Evolutionary conservation across 2,888 invertebrate species (phyloP), one percentile per base, ranked within the genome.

Genomic region (Coenonympha arcania): DNA sequence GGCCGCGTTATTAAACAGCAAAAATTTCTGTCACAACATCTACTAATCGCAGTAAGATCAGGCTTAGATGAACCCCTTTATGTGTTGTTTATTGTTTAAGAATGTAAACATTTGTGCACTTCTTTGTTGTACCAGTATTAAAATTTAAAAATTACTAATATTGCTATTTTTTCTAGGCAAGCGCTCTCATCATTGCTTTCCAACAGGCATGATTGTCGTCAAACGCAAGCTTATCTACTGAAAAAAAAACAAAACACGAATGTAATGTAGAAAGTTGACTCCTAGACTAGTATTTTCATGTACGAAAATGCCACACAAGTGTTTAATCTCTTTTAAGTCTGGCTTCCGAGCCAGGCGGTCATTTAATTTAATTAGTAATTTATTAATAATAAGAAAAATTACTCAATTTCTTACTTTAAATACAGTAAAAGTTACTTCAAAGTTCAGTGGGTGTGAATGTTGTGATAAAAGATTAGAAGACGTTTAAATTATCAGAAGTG

Each of bases 281-380:
- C 41, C 24, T 39, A 39, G 4, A 39, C 24, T 39, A 39, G 2
- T 39, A 15, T 22, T 15, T 24, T 6, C 6, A 20, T 20, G 18
- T 19, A 47, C 24, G 30, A 31, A 20, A 46, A 26, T 16, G 5
- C 19, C 2, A 34, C 20, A 15, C 18, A 8, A 8, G 13, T 34
- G 44, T 36, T 1, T 30, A 8, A 18, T 33, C 40, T 47, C 49
- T 34, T 55, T 43, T 24, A 20, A 43, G 20, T 47, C 47, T 43
- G 39, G 40, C 43, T 16, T 22, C 24, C 28, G 26, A 22, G 34
- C 39, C 22, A 42, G 43, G 16, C 39, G 42, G 52, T 50, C 5
- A 9, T 15, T 8, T 36, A 3, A 4, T 34, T 20, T 8, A 24
- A 22, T 13, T 37, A 24, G 8, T 26, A 26, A 8, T 4, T 28